Percentiles rank a stretch among this genome's conserved stretches.
phyloP scores from a whole-genome alignment of 2,888 invertebrate species.

The Prosapia bicincta region DNA sequence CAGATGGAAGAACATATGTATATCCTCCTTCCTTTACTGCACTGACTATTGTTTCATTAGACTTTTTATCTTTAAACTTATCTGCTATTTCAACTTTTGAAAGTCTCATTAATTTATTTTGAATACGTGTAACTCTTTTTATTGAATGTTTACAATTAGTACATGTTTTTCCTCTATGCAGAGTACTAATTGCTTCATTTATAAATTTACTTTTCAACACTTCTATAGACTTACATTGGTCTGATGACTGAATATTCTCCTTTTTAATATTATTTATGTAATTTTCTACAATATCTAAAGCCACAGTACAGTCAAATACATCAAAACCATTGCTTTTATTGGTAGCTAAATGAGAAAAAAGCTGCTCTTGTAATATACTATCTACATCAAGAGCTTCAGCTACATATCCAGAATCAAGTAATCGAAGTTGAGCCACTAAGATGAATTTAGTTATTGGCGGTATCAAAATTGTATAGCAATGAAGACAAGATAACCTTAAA shows the following conservation, averaged over 20 bases:
- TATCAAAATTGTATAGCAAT: constrained; percentile 67
- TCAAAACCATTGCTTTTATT: constrained; percentile 1
- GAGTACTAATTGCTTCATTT: neutral
- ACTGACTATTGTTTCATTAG: neutral
- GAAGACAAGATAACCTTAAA: constrained; percentile 65
- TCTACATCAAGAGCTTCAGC: constrained; percentile 69
- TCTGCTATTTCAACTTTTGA: constrained; percentile 41
- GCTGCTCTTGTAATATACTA: neutral
- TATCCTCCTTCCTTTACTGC: constrained; percentile 44
- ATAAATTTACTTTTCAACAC: constrained; percentile 14
- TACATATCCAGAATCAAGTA: constrained; percentile 70
- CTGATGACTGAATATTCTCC: constrained; percentile 1
- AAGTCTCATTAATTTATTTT: constrained; percentile 58
- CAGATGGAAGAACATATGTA: constrained; percentile 58
- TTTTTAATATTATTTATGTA: neutral
- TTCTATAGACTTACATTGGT: constrained; percentile 19
- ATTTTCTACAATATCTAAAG: constrained; percentile 1
- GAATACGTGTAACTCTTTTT: constrained; percentile 39
- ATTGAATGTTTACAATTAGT: constrained; percentile 30
- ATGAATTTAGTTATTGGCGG: constrained; percentile 56
- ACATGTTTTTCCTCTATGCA: constrained; percentile 32
- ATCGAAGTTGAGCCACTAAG: constrained; percentile 62
- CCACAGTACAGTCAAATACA: constrained; percentile 1
- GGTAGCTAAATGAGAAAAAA: neutral
- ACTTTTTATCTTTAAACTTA: constrained; percentile 34